Conservation (phyloP, 2,888 invertebrate genomes). For the Andrena fulva region DNA sequence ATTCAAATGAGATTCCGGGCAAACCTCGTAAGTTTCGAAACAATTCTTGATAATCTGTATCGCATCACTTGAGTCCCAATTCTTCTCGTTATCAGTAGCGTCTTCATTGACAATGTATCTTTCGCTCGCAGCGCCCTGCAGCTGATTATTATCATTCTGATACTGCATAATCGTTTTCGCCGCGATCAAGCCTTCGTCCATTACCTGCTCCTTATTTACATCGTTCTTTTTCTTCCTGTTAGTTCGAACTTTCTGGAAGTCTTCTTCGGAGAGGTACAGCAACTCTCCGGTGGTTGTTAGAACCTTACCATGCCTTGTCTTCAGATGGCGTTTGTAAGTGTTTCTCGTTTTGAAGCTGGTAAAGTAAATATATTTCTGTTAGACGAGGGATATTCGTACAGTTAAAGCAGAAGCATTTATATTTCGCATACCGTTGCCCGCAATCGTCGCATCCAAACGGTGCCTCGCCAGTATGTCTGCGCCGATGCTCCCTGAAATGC, state of each 20-base stretch:
- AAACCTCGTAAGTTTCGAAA: conserved; percentile 67
- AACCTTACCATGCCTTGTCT: conserved; percentile 87
- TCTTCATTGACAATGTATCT: conserved; percentile 61
- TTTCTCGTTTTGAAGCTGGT: conserved; percentile 87
- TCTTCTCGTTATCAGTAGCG: conserved; percentile 33
- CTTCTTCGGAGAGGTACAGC: conserved; percentile 85
- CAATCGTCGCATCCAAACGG: conserved; percentile 86
- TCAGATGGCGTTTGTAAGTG: conserved; percentile 87
- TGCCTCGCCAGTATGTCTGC: conserved; percentile 86
- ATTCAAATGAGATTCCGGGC: conserved; percentile 70
- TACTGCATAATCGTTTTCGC: conserved; percentile 71
- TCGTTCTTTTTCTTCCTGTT: conserved; percentile 77
- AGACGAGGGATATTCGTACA: background rate
- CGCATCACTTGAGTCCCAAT: conserved; percentile 51
- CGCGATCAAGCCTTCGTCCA: conserved; percentile 66
- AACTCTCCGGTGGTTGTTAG: conserved; percentile 86
- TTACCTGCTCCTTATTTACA: conserved; percentile 54
- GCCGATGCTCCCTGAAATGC: conserved; percentile 87
- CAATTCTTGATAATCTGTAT: conserved; percentile 60
- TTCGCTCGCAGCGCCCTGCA: conserved; percentile 47
- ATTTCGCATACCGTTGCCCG: conserved; percentile 78
- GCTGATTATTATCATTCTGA: conserved; percentile 43
- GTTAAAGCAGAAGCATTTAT: background rate
- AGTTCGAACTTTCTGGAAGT: conserved; percentile 84
- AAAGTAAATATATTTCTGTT: background rate